phyloP scores from a whole-genome alignment of 2,113 vertebrate species.

The Hippocampus mohnikei region DNA sequence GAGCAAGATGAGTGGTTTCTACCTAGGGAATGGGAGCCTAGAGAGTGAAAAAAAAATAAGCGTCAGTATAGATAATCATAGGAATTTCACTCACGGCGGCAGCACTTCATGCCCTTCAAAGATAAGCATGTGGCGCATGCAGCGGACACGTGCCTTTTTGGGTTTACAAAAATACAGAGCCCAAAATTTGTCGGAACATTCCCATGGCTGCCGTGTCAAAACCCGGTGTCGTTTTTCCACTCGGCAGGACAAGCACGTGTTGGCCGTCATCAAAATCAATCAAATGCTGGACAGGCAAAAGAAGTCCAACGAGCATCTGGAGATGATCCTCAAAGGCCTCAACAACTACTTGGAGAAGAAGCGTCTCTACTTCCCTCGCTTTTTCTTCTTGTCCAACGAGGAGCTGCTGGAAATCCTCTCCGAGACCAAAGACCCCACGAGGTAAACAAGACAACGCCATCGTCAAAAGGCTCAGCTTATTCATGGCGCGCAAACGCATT shows the following conservation, averaged over 20 bases:
- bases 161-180: not conserved
- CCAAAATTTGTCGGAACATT: not conserved
- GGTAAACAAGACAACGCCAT: constrained; percentile 55
- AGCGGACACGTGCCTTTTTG: too few species aligned
- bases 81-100: too few species aligned
- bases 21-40: too few species aligned
- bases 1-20: too few species aligned
- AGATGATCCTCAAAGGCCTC: constrained; percentile 87
- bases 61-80: too few species aligned
- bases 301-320: constrained; percentile 79
- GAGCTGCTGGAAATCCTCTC: constrained; percentile 91
- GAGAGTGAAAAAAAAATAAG: too few species aligned
- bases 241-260: constrained; percentile 79
- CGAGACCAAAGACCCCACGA: constrained; percentile 89
- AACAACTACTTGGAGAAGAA: constrained; percentile 91
- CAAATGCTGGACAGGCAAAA: constrained; percentile 82
- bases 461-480: not conserved
- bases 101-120: too few species aligned
- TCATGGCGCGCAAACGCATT: not conserved
- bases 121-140: too few species aligned
- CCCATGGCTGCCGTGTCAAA: not conserved
- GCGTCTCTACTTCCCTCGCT: constrained; percentile 85
- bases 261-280: constrained; percentile 77
- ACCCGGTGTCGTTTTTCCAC: constrained; percentile 4
- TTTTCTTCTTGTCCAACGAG: constrained; percentile 92